Evolutionary conservation across 2,888 invertebrate species (phyloP).

Genomic region (Chymomyza fuscimana): DNA sequence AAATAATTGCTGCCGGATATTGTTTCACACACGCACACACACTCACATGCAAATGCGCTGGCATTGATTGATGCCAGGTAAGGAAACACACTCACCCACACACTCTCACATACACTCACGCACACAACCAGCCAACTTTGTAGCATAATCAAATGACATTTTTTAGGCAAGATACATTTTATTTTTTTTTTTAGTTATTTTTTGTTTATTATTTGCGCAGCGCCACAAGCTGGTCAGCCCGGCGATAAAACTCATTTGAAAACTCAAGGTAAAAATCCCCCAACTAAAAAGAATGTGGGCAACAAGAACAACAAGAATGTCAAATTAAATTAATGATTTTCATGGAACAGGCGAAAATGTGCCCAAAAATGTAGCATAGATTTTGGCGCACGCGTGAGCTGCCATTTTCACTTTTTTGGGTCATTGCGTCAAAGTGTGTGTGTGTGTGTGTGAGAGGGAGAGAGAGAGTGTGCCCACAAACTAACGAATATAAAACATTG

Average conservation of each 20-base stretch:
- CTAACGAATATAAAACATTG: slow-evolving; percentile 15
- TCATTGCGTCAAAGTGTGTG: neutral
- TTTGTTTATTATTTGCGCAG: neutral
- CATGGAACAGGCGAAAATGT: neutral
- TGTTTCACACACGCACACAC: neutral
- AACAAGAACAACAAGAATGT: neutral
- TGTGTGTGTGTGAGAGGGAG: neutral
- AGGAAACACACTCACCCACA: neutral
- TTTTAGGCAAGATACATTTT: neutral
- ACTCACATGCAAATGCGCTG: slow-evolving; percentile 3
- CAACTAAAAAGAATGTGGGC: neutral
- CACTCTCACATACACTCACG: neutral
- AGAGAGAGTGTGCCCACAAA: neutral
- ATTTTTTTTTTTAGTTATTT: neutral
- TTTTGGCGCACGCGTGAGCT: slow-evolving; percentile 5
- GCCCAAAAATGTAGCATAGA: slow-evolving; percentile 3
- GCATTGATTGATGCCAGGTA: slow-evolving; percentile 22
- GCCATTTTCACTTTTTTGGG: neutral
- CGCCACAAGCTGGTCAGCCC: neutral
- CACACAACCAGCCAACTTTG: neutral
- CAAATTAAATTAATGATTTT: slow-evolving; percentile 1
- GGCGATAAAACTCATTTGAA: neutral
- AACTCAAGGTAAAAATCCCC: neutral
- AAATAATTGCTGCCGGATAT: slow-evolving; percentile 31
- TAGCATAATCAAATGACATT: neutral